phyloP scores from a whole-genome alignment of 2,113 vertebrate genomes.

The Leptobrachium leishanense region DNA sequence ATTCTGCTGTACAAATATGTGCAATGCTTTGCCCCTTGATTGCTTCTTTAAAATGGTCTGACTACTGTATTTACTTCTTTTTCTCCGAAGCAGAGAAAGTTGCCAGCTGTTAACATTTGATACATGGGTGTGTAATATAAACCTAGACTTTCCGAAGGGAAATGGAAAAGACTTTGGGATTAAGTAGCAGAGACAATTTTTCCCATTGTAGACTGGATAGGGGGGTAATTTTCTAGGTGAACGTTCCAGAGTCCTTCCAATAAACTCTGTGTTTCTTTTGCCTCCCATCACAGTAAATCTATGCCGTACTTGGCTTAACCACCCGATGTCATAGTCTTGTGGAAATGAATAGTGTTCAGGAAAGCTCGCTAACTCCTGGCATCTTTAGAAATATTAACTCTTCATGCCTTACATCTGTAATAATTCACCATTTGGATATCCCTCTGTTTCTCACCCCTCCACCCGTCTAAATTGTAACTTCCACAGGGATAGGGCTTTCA shows the following conservation, averaged over 20 bases:
- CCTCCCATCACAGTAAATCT: constrained; percentile 1
- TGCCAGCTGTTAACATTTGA: constrained; percentile 24
- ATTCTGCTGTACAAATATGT: not conserved
- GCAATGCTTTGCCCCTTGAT: not conserved
- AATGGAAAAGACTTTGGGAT: constrained; percentile 40
- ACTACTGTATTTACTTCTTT: constrained; percentile 10
- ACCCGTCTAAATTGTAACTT: too few species aligned
- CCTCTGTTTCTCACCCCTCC: too few species aligned
- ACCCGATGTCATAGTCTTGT: constrained; percentile 14
- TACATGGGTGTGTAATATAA: constrained; percentile 30
- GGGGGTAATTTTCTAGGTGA: constrained; percentile 17
- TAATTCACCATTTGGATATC: too few species aligned
- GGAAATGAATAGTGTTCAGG: constrained; percentile 12
- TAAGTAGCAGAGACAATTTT: constrained; percentile 37
- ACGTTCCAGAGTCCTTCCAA: constrained; percentile 7
- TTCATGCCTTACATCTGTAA: too few species aligned
- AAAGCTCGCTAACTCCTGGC: too few species aligned
- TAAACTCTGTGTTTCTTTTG: constrained; percentile 19
- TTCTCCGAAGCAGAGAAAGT: not conserved
- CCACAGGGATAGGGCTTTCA: too few species aligned
- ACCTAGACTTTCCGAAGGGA: constrained; percentile 13
- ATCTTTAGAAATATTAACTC: too few species aligned
- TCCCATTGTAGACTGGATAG: constrained; percentile 31
- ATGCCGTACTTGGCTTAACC: constrained; percentile 30
- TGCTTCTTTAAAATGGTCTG: not conserved